Conservation (phyloP, 2,797 vertebrate genomes). For the Scomberomorus guttatus region DNA sequence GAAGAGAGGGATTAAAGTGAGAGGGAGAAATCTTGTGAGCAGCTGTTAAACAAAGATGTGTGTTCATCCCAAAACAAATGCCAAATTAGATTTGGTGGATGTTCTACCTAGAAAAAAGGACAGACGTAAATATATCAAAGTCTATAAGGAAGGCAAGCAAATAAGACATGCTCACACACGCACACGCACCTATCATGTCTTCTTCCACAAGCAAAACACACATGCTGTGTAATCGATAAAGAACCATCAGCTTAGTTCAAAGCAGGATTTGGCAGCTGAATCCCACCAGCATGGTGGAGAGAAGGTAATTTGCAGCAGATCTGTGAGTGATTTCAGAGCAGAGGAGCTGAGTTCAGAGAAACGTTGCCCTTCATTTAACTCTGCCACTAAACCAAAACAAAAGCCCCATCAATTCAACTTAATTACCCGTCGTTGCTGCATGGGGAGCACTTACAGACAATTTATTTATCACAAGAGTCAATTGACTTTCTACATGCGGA, state of each 20-base stretch:
- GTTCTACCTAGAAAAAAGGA: conserved; percentile 34
- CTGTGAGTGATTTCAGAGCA: conserved; percentile 45
- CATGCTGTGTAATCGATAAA: conserved; percentile 60
- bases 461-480: conserved; percentile 70
- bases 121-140: conserved; percentile 34
- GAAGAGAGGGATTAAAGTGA: conserved; percentile 21
- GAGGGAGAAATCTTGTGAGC: conserved; percentile 32
- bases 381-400: conserved; percentile 72
- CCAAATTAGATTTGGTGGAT: conserved; percentile 57
- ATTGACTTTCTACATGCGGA: conserved; percentile 30
- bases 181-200: conserved; percentile 24
- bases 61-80: conserved; percentile 58
- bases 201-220: conserved; percentile 44
- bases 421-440: conserved; percentile 68
- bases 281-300: conserved; percentile 31
- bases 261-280: conserved; percentile 55
- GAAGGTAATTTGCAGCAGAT: conserved; percentile 55
- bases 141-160: conserved; percentile 14
- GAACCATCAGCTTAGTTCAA: conserved; percentile 53
- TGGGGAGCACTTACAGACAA: conserved; percentile 67
- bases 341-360: conserved; percentile 58
- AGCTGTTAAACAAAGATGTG: conserved; percentile 66
- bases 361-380: conserved; percentile 75
- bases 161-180: conserved; percentile 24
- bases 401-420: conserved; percentile 74